Conservation (phyloP, 2,888 invertebrate genomes). For the Watsonalla binaria region DNA sequence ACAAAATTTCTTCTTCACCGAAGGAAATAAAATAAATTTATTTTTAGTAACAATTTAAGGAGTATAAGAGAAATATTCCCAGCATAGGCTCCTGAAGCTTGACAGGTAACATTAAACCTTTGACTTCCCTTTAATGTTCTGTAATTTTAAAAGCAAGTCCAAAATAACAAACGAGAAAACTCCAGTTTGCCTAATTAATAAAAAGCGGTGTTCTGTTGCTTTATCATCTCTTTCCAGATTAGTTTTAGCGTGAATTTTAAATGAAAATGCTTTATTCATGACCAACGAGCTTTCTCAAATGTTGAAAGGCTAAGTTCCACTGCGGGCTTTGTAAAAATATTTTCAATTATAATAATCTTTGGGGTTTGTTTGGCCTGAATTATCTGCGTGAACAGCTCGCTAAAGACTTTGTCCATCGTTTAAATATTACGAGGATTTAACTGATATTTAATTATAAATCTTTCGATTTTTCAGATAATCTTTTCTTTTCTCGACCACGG, state of each 20-base stretch:
- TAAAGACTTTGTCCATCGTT: neutral
- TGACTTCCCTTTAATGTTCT: slow-evolving; percentile 4
- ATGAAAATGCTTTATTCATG: slow-evolving; percentile 34
- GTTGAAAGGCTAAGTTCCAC: slow-evolving; percentile 12
- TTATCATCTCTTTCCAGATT: slow-evolving; percentile 27
- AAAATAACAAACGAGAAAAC: slow-evolving; percentile 17
- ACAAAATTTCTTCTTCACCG: no score
- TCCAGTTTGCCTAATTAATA: slow-evolving; percentile 8
- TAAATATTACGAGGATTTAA: neutral
- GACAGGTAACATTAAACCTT: neutral
- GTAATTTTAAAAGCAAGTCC: slow-evolving; percentile 15
- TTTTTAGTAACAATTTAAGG: no score
- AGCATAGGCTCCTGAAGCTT: no score
- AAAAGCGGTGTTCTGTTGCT: slow-evolving; percentile 6
- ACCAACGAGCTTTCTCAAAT: slow-evolving; percentile 10
- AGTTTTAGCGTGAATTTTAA: slow-evolving; percentile 34
- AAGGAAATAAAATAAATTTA: no score
- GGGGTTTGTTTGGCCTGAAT: slow-evolving; percentile 3
- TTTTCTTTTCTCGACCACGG: no score
- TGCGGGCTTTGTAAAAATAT: slow-evolving; percentile 7
- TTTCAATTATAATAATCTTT: slow-evolving; percentile 8
- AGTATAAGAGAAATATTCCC: no score
- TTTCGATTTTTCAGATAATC: no score
- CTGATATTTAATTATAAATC: neutral
- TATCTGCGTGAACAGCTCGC: neutral